These are phyloP conservation scores for Blastomussa wellsi DNA, from an alignment of 92 coral and sea anemone species.

Conservation along the genomic window DNA sequence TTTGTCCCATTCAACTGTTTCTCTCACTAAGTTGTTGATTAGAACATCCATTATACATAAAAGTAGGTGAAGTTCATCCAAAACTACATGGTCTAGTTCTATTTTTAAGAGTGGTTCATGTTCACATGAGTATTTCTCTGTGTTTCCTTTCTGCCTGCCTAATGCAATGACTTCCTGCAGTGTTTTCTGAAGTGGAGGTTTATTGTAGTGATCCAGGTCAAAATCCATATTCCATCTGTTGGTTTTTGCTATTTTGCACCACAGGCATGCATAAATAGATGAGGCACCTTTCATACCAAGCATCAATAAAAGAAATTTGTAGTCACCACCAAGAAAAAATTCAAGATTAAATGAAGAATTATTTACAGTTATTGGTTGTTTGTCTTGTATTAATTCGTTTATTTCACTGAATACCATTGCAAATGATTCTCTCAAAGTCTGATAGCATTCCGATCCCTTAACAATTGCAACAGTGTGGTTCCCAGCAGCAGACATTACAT, in stretches of 20 bases:
- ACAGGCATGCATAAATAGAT: constrained; percentile 57
- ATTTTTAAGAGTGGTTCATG: constrained; percentile 61
- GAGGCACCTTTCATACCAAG: constrained; percentile 64
- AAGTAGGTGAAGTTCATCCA: constrained; percentile 61
- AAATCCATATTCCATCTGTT: constrained; percentile 52
- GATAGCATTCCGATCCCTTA: constrained; percentile 15
- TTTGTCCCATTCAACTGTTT: constrained; percentile 41
- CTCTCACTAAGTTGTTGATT: constrained; percentile 33
- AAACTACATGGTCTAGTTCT: constrained; percentile 59
- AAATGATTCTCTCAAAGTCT: constrained; percentile 11
- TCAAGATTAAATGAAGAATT: too few relatives aligned
- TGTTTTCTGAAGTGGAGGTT: constrained; percentile 46
- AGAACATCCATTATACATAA: constrained; percentile 45
- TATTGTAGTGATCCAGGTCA: constrained; percentile 54
- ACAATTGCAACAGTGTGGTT: constrained; percentile 10
- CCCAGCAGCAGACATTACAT: constrained; percentile 9
- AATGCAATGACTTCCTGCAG: constrained; percentile 44
- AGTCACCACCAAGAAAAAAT: constrained; percentile 48
- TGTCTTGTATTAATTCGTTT: constrained; percentile 8
- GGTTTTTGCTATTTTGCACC: constrained; percentile 57
- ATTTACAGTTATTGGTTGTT: too few relatives aligned
- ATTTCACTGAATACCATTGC: constrained; percentile 14
- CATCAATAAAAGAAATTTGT: constrained; percentile 52
- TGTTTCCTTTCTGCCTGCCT: constrained; percentile 43
- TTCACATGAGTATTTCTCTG: constrained; percentile 55